phyloP scores from a whole-genome alignment of 2,888 invertebrate genomes.

The Apomyelois bistriatella region DNA sequence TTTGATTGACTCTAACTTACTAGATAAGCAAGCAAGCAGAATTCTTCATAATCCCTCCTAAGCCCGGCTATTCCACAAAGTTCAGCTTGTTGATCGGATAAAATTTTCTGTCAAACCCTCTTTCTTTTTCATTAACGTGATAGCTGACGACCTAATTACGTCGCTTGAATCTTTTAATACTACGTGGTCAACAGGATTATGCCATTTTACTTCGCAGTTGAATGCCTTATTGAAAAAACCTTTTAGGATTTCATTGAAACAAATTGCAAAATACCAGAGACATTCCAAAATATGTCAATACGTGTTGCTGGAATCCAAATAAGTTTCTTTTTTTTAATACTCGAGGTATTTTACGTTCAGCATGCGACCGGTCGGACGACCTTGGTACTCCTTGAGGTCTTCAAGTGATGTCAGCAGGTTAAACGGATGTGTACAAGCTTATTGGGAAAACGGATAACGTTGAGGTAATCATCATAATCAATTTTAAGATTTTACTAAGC shows the following conservation, averaged over 20 bases:
- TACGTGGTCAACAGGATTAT: neutral
- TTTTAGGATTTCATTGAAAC: neutral
- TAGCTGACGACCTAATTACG: neutral
- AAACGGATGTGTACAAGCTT: neutral
- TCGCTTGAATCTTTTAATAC: neutral
- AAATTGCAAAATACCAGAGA: neutral
- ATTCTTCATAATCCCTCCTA: neutral
- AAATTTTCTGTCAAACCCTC: conserved; percentile 2
- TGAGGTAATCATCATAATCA: neutral
- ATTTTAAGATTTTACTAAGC: too few species aligned
- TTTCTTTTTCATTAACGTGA: conserved; percentile 1
- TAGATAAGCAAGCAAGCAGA: too few species aligned
- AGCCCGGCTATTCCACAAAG: neutral
- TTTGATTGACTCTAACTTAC: too few species aligned
- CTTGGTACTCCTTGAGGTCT: conserved; percentile 8
- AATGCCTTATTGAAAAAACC: neutral
- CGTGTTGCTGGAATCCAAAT: neutral
- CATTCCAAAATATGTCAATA: neutral
- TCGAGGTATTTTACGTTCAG: neutral
- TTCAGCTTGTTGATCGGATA: neutral
- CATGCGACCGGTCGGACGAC: conserved; percentile 1
- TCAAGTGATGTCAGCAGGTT: conserved; percentile 1
- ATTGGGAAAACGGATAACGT: neutral
- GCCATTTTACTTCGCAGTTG: neutral
- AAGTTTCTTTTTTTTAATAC: neutral